Evolutionary conservation across 2,797 vertebrate species (phyloP), one percentile per base, ranked within the genome.

Genomic region (Ctenosaura bakeri): DNA sequence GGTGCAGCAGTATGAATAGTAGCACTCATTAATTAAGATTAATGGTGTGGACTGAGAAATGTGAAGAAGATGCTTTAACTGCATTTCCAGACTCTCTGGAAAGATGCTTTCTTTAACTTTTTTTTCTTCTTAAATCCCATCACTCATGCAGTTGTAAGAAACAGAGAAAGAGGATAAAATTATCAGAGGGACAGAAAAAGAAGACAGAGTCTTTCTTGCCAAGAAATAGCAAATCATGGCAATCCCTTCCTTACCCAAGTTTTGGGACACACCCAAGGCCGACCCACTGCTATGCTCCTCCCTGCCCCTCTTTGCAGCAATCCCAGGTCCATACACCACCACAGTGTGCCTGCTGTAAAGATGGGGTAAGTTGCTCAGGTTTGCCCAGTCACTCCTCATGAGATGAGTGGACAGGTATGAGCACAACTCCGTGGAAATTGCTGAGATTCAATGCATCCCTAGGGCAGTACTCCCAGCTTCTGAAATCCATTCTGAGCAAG

Each of bases 11-110:
- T 32, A 78, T 71, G 62, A 71, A 6, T 24, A 32, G 12, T 12
- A 74, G 13, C 2, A 18, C 29, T 86, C 64, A 83, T 74, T 87
- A 66, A 84, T 13, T 69, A 56, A 83, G 86, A 84, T 88, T 78
- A 83, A 90, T 88, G 20, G 29, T 46, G 35, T 90, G 9, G 54
- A 50, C 42, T 69, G 35, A 46, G 59, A 69, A 82, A 90, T 76
- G 29, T 66, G 80, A 20, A 81, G n/a, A 74, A 83, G 79, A 26
- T 90, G 80, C 46, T 83, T 46, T 69, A 35, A n/a, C 35, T 83
- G 80, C 50, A 90, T 83, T 83, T 90, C 18, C 29, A 83, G 52
- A 38, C 46, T 71, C n/a, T 20, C 9, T 42, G 46, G 42, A 32
- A 79, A 87, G 59, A n/a, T 46, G 14, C 14, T 22, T 18, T 59